Evolutionary conservation across 2,797 vertebrate genomes (phyloP).

Genomic region (Halcyon smyrnensis): DNA sequence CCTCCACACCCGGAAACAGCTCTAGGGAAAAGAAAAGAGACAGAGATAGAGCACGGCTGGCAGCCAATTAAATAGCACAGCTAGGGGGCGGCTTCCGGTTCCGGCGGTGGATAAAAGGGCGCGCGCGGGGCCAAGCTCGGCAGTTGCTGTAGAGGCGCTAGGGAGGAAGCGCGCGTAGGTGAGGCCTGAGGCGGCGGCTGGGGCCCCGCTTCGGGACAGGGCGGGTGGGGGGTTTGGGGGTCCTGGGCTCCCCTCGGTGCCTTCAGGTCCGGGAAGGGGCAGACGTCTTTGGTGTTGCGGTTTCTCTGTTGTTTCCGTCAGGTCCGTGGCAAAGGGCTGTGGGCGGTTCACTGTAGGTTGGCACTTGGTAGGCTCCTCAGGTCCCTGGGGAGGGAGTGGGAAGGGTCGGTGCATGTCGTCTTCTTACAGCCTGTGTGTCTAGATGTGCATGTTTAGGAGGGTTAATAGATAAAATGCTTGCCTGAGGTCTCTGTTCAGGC

Average conservation of each 20-base stretch:
- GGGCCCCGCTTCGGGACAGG: too few relatives aligned
- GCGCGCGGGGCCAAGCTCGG: accelerated
- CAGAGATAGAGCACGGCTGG: too few relatives aligned
- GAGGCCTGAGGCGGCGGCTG: too few relatives aligned
- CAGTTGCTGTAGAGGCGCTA: accelerated
- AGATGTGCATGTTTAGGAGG: too few relatives aligned
- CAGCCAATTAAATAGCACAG: not conserved
- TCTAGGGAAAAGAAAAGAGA: too few relatives aligned
- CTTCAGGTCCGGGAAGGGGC: not conserved
- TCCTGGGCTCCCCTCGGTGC: accelerated
- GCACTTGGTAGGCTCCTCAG: accelerated
- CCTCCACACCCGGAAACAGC: not conserved
- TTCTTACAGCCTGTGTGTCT: too few relatives aligned
- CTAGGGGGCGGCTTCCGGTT: not conserved
- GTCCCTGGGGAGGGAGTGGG: too few relatives aligned
- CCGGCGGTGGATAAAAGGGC: not conserved
- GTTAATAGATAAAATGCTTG: not conserved
- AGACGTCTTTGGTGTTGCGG: accelerated
- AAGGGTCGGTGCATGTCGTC: not conserved
- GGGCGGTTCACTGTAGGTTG: too few relatives aligned
- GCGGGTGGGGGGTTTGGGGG: too few relatives aligned
- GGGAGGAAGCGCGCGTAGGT: accelerated
- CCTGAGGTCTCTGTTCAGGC: not conserved
- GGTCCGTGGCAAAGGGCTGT: too few relatives aligned
- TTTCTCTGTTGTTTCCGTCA: not conserved